Evolutionary conservation across 2,113 vertebrate species (phyloP).

Genomic region (Meleagris gallopavo): DNA sequence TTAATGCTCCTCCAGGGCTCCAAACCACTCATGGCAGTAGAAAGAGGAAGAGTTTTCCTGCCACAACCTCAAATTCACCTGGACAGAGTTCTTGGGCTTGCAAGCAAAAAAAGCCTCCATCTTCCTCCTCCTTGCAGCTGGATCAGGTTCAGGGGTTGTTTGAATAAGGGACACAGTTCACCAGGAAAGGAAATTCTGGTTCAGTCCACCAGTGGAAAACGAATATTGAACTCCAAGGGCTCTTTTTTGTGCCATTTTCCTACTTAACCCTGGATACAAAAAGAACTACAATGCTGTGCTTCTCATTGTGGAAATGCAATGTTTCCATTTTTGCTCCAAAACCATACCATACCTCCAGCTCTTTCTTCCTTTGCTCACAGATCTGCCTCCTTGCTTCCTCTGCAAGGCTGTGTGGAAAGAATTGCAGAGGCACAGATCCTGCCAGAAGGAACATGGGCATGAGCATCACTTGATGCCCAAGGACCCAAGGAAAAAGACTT

Average conservation of each 20-base stretch:
- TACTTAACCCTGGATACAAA: fast-evolving
- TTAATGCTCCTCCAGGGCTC: background rate
- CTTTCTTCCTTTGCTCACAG: background rate
- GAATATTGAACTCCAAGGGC: background rate
- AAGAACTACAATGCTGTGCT: background rate
- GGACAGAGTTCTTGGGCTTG: no score
- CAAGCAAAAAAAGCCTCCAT: background rate
- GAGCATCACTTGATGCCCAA: fast-evolving
- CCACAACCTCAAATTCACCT: background rate
- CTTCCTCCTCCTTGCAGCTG: background rate
- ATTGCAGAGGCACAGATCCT: background rate
- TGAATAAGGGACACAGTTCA: background rate
- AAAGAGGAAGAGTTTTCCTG: background rate
- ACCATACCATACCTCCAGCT: background rate
- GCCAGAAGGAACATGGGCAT: fast-evolving
- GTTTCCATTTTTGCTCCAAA: background rate
- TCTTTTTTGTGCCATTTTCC: background rate
- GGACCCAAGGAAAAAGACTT: background rate
- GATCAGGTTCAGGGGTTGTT: background rate
- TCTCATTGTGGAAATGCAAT: background rate
- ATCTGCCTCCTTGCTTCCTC: background rate
- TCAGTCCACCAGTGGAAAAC: background rate
- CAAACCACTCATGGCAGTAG: background rate
- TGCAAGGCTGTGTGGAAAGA: background rate
- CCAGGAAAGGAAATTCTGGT: background rate